phyloP scores from a whole-genome alignment of 2,888 invertebrate species.

The Pristionchus fissidentatus region DNA sequence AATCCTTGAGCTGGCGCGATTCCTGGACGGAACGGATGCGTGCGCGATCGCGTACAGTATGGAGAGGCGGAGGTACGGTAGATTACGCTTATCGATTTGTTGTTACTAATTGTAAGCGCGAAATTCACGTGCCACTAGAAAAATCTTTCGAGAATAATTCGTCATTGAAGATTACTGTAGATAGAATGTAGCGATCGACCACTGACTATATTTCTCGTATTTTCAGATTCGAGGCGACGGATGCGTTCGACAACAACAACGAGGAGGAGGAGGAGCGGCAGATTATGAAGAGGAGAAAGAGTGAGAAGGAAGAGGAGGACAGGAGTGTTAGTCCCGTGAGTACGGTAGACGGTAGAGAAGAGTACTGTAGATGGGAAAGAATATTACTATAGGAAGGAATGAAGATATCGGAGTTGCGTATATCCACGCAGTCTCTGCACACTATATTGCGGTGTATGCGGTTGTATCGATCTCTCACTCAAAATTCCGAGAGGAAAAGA shows the following conservation, averaged over 20 bases:
- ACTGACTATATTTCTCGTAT: not conserved
- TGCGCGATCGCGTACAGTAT: conserved; percentile 16
- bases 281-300: conserved; percentile 20
- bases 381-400: not conserved
- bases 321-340: conserved; percentile 48
- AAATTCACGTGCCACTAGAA: not conserved
- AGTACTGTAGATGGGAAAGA: not conserved
- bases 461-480: no score
- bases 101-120: not conserved
- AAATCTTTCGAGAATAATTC: not conserved
- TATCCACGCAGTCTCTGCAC: no score
- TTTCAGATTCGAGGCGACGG: conserved; percentile 44
- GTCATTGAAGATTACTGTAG: not conserved
- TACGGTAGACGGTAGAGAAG: not conserved
- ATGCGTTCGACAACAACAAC: conserved; percentile 32
- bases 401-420: no score
- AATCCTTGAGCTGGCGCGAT: conserved; percentile 43
- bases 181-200: not conserved
- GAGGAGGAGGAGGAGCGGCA: conserved; percentile 11
- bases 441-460: no score
- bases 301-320: conserved; percentile 23
- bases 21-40: conserved; percentile 48
- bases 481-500: no score
- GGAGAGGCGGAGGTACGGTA: conserved; percentile 34
- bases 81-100: not conserved